Percentiles rank a stretch among this genome's conserved stretches.
phyloP scores from a whole-genome alignment of 1,140 invertebrate species.

The Dinothrombium tinctorium region DNA sequence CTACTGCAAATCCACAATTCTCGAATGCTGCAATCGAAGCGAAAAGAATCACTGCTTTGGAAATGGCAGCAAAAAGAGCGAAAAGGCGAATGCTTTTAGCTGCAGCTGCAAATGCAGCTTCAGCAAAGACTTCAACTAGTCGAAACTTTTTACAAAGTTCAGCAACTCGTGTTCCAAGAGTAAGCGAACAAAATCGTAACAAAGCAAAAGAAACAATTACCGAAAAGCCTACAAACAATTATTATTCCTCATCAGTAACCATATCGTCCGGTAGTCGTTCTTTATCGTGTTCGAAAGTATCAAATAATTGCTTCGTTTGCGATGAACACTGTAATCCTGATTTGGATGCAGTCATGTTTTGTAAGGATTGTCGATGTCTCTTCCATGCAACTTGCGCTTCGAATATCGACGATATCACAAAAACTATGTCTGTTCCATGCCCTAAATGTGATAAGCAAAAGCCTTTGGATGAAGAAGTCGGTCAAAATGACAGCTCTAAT shows the following conservation, averaged over 20 bases:
- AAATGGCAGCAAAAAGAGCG: constrained; percentile 7
- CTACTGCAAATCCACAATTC: constrained; percentile 23
- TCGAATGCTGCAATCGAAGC: constrained; percentile 18
- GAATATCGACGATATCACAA: neutral
- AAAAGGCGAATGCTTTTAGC: neutral
- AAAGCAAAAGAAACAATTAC: neutral
- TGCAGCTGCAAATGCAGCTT: neutral
- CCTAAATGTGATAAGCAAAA: constrained; percentile 1
- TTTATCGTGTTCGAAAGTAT: neutral
- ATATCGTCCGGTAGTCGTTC: neutral
- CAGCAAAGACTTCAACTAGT: neutral
- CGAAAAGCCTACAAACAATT: neutral
- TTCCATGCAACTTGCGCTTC: constrained; percentile 8
- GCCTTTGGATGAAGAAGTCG: neutral
- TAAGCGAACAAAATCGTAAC: neutral
- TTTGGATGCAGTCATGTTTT: constrained; percentile 7
- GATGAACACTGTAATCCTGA: constrained; percentile 4
- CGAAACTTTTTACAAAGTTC: too few relatives aligned
- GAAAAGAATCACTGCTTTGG: constrained; percentile 14
- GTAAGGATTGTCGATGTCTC: constrained; percentile 5
- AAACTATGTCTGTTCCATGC: neutral
- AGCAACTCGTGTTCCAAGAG: neutral
- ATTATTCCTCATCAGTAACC: neutral
- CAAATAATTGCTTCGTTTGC: constrained; percentile 5
- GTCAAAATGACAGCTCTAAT: neutral